These are phyloP conservation scores for Phalera bucephala DNA, from an alignment of 2,888 invertebrate genomes.

Conservation along the genomic window DNA sequence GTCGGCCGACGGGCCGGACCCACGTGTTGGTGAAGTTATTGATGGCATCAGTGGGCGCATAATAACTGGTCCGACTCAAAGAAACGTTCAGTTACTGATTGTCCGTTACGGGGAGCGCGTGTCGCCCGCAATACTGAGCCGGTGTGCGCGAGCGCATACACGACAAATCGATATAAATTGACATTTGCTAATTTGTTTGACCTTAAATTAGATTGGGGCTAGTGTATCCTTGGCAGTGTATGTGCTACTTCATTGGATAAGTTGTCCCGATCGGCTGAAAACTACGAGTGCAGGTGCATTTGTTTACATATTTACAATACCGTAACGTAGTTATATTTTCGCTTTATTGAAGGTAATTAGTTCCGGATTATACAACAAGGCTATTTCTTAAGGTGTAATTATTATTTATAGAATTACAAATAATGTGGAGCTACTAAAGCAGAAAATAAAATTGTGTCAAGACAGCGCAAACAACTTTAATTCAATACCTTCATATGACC, in stretches of 20 bases:
- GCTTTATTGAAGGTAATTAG: conserved; percentile 14
- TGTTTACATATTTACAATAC: conserved; percentile 55
- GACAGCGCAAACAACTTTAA: conserved; percentile 2
- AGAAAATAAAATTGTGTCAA: too few relatives aligned
- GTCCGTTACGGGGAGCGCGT: conserved; percentile 67
- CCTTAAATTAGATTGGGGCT: conserved; percentile 42
- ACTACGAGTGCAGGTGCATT: conserved; percentile 71
- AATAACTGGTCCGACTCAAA: conserved; percentile 72
- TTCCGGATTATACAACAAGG: conserved; percentile 12
- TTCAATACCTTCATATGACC: conserved; percentile 13
- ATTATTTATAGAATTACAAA: too few relatives aligned
- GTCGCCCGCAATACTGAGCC: conserved; percentile 52
- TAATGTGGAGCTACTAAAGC: not conserved
- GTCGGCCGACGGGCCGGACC: conserved; percentile 51
- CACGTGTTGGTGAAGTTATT: conserved; percentile 76
- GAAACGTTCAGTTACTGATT: conserved; percentile 75
- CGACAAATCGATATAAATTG: conserved; percentile 53
- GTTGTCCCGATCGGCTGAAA: conserved; percentile 56
- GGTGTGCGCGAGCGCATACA: conserved; percentile 67
- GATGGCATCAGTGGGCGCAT: conserved; percentile 77
- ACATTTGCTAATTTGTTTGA: conserved; percentile 44
- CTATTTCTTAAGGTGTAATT: conserved; percentile 20
- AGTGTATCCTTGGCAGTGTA: conserved; percentile 60
- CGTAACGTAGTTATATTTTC: conserved; percentile 36
- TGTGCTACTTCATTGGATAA: conserved; percentile 55